A percentile compares a stretch with the other conserved stretches of the same genome.
Evolutionary conservation across 2,797 vertebrate species (phyloP).

Genomic region (Clamator glandarius): DNA sequence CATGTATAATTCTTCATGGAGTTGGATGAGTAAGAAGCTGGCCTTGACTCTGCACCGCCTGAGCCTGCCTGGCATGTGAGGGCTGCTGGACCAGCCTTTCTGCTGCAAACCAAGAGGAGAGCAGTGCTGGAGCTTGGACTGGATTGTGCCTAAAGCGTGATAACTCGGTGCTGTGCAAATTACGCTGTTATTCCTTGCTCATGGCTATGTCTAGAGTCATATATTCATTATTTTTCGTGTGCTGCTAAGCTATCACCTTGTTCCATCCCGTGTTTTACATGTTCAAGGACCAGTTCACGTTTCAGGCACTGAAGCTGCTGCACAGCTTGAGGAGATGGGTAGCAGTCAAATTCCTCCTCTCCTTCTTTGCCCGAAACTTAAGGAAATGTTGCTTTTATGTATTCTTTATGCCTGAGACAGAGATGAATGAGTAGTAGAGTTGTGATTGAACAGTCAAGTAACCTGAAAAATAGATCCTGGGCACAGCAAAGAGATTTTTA

Average conservation of each 20-base stretch:
- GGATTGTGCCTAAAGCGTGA: fast-evolving
- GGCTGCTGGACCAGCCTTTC: not conserved
- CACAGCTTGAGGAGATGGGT: not conserved
- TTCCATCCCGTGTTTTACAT: fast-evolving
- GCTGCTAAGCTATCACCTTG: not conserved
- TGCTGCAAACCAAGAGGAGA: not conserved
- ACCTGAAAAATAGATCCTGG: not conserved
- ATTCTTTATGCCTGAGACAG: not conserved
- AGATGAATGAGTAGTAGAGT: not conserved
- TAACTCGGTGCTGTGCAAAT: not conserved
- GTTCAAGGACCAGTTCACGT: not conserved
- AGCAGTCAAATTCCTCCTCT: not conserved
- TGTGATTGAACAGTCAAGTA: not conserved
- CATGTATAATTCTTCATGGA: fast-evolving
- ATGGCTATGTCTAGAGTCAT: not conserved
- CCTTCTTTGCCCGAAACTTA: not conserved
- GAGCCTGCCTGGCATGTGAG: not conserved
- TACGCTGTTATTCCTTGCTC: not conserved
- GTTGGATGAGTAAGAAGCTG: not conserved
- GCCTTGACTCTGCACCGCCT: not conserved
- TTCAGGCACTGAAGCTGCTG: not conserved
- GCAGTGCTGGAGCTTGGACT: not conserved
- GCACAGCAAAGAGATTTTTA: not conserved
- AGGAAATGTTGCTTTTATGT: not conserved
- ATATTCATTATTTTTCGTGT: not conserved